These are phyloP conservation scores for Nannoperca obscura DNA, from an alignment of 2,797 vertebrate genomes.

Conservation along the genomic window DNA sequence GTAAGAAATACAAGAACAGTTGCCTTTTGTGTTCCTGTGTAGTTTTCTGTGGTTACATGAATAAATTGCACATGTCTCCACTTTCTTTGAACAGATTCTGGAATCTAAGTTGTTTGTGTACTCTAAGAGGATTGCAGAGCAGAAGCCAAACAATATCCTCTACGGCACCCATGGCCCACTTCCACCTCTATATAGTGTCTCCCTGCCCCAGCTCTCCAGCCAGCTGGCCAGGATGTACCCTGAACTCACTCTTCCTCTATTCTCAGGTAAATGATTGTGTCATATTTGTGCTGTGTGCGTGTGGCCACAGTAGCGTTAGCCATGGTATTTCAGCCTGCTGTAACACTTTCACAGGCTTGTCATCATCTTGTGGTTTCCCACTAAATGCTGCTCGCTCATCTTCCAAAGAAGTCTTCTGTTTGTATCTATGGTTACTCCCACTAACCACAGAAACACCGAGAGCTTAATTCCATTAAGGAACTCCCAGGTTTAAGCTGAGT, in stretches of 20 bases:
- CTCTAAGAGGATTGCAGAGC: slow-evolving; percentile 93
- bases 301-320: slow-evolving; percentile 21
- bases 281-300: slow-evolving; percentile 26
- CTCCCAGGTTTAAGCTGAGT: slow-evolving; percentile 34
- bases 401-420: slow-evolving; percentile 22
- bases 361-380: slow-evolving; percentile 55
- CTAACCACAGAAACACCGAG: slow-evolving; percentile 41
- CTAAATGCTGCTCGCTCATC: slow-evolving; percentile 54
- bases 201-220: slow-evolving; percentile 90
- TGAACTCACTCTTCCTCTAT: slow-evolving; percentile 95
- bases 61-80: not conserved
- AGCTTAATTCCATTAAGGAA: slow-evolving; percentile 18
- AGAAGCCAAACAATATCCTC: slow-evolving; percentile 91
- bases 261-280: slow-evolving; percentile 88
- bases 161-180: slow-evolving; percentile 93
- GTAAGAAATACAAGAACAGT: slow-evolving; percentile 69
- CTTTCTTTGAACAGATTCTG: slow-evolving; percentile 87
- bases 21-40: not conserved
- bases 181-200: slow-evolving; percentile 94
- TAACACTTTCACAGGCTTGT: slow-evolving; percentile 38
- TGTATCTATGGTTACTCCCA: slow-evolving; percentile 36
- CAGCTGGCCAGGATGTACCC: slow-evolving; percentile 97
- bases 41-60: not conserved
- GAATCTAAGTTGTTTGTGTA: slow-evolving; percentile 94
- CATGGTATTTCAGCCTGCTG: slow-evolving; percentile 29